A percentile compares a stretch with the other conserved stretches of the same genome.
Conservation (phyloP, 37 sponge, comb jelly and placozoan species). For the Dysidea cf. avara region DNA sequence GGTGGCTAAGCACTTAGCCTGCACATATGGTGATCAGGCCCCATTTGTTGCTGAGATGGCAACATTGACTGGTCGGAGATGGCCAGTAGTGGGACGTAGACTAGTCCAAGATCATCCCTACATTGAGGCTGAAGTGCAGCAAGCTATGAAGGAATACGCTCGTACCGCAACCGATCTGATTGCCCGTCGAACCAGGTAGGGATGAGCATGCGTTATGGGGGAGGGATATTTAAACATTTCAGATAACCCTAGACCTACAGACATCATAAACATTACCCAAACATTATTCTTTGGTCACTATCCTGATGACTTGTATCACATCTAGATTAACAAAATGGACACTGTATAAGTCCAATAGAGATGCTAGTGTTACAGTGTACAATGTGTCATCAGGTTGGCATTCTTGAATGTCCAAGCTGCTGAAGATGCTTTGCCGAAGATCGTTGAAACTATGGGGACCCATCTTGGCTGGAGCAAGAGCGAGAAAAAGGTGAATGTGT, state of each 20-base stretch:
- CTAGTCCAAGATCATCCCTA: slow-evolving; percentile 92
- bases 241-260: too few relatives aligned
- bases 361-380: too few relatives aligned
- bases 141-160: slow-evolving; percentile 92
- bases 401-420: slow-evolving; percentile 97
- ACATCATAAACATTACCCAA: too few relatives aligned
- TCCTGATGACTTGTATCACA: too few relatives aligned
- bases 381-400: slow-evolving; percentile 73
- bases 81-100: slow-evolving; percentile 89
- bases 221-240: too few relatives aligned
- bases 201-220: too few relatives aligned
- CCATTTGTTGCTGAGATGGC: slow-evolving; percentile 89
- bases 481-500: slow-evolving; percentile 54
- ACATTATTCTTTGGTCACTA: too few relatives aligned
- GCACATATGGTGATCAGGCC: slow-evolving; percentile 91
- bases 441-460: slow-evolving; percentile 90
- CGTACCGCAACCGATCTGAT: slow-evolving; percentile 88
- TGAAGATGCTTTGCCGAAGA: slow-evolving; percentile 83
- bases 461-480: slow-evolving; percentile 88
- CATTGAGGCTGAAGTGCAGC: slow-evolving; percentile 94
- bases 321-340: too few relatives aligned
- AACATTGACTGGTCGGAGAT: slow-evolving; percentile 83
- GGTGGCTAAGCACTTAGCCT: slow-evolving; percentile 89
- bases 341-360: too few relatives aligned
- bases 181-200: slow-evolving; percentile 78